Evolutionary conservation across 2,888 invertebrate species (phyloP).

Genomic region (Sabatieria punctata): DNA sequence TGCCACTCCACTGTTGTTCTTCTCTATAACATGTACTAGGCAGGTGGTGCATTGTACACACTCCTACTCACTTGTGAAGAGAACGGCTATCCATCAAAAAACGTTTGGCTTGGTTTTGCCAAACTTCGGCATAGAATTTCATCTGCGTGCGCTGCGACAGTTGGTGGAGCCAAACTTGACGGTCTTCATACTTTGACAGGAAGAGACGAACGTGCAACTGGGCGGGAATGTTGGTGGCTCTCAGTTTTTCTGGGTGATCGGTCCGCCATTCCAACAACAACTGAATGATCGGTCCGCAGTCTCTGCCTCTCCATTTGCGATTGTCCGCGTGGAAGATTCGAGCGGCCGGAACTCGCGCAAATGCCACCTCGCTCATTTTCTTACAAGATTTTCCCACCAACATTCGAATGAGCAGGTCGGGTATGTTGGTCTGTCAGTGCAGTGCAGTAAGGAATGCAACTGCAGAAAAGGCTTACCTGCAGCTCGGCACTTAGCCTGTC

Average conservation of each 20-base stretch:
- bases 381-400: too few relatives aligned
- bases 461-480: too few relatives aligned
- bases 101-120: conserved; percentile 1
- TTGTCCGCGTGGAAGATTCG: background rate
- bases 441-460: too few relatives aligned
- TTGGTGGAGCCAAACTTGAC: background rate
- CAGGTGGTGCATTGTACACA: too few relatives aligned
- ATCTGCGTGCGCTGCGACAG: background rate
- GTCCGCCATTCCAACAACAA: background rate
- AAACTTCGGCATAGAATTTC: background rate
- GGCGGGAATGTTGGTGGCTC: background rate
- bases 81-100: too few relatives aligned
- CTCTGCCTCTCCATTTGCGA: background rate
- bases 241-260: background rate
- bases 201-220: background rate
- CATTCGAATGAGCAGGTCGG: background rate
- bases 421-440: too few relatives aligned
- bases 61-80: too few relatives aligned
- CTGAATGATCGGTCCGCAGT: background rate
- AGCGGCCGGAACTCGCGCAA: background rate
- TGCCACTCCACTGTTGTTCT: too few relatives aligned
- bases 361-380: too few relatives aligned
- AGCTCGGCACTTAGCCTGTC: too few relatives aligned
- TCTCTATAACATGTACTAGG: too few relatives aligned
- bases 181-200: background rate